A percentile compares a stretch with the other conserved stretches of the same genome.
Conservation (phyloP, 2,888 invertebrate species). For the Carabus problematicus region DNA sequence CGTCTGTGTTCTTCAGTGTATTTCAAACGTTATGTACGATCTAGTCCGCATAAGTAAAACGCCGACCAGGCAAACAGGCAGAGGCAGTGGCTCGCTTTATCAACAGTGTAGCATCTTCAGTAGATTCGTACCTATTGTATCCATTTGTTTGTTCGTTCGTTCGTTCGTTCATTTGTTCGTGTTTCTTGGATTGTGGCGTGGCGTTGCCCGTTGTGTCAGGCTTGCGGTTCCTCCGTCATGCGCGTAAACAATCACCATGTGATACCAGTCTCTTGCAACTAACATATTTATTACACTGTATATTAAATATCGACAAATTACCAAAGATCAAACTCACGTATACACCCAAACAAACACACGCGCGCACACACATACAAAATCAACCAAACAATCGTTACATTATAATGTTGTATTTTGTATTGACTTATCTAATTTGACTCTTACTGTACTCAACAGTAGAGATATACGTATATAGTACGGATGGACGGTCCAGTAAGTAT, state of each 20-base stretch:
- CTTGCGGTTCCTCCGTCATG: slow-evolving; percentile 40
- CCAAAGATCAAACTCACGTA: neutral
- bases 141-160: slow-evolving; percentile 37
- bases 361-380: slow-evolving; percentile 12
- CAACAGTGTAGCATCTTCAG: slow-evolving; percentile 30
- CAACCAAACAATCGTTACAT: neutral
- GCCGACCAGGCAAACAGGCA: slow-evolving; percentile 38
- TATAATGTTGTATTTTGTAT: neutral
- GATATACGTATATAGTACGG: neutral
- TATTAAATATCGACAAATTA: neutral
- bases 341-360: slow-evolving; percentile 1
- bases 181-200: slow-evolving; percentile 42
- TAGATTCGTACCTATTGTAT: slow-evolving; percentile 39
- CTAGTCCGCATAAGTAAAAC: slow-evolving; percentile 40
- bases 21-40: slow-evolving; percentile 41
- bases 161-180: slow-evolving; percentile 40
- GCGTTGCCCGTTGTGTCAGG: slow-evolving; percentile 37
- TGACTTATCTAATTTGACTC: neutral
- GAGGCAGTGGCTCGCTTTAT: slow-evolving; percentile 34
- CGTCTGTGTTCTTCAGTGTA: slow-evolving; percentile 42
- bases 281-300: neutral
- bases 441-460: neutral
- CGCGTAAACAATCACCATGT: slow-evolving; percentile 6
- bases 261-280: neutral
- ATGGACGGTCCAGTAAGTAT: no score